Percentiles rank a stretch among this genome's conserved stretches.
phyloP scores from a whole-genome alignment of 2,113 vertebrate species.

The Alexandromys fortis region DNA sequence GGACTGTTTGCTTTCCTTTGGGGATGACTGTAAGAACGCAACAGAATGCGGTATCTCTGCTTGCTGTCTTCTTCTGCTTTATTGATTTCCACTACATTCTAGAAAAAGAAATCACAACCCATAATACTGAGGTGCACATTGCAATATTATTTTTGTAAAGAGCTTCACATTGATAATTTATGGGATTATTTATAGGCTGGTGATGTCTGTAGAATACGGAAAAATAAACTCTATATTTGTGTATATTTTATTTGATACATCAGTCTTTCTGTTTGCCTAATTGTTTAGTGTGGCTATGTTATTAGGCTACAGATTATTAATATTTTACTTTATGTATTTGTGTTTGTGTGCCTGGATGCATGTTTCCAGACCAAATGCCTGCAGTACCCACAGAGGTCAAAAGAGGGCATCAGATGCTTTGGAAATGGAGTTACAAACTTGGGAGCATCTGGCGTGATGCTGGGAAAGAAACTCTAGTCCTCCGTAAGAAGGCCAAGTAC shows the following conservation, averaged over 20 bases:
- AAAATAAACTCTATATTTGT: not conserved
- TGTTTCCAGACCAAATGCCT: not conserved
- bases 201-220: not conserved
- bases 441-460: not conserved
- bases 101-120: not conserved
- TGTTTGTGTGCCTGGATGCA: not conserved
- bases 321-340: not conserved
- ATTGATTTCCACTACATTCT: not conserved
- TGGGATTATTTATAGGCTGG: not conserved
- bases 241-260: not conserved
- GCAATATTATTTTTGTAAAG: not conserved
- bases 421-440: not conserved
- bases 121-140: not conserved
- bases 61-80: not conserved
- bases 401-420: too few relatives aligned
- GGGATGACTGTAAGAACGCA: not conserved
- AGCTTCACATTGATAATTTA: not conserved
- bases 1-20: not conserved
- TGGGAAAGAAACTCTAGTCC: not conserved
- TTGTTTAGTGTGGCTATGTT: not conserved
- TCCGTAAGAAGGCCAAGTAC: not conserved
- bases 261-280: not conserved
- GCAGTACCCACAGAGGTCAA: too few relatives aligned
- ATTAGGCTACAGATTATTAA: not conserved
- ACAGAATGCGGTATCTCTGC: not conserved